A percentile compares a stretch with the other conserved stretches of the same genome.
These are phyloP conservation scores for Leptestheria dahalacensis DNA, from an alignment of 1,140 invertebrate species.

Conservation along the genomic window DNA sequence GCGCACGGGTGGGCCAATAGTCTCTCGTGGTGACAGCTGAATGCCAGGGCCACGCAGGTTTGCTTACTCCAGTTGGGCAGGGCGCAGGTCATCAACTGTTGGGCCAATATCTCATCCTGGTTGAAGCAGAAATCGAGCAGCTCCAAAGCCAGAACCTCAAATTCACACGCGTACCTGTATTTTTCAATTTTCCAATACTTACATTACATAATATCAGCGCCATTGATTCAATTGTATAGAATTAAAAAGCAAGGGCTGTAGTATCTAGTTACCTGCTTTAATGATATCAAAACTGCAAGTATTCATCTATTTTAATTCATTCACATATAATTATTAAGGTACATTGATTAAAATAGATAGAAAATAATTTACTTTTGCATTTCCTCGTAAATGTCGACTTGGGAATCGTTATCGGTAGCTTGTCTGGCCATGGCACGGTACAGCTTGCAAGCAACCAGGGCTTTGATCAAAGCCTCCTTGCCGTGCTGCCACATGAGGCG, in stretches of 20 bases:
- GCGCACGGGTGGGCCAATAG: constrained; percentile 43
- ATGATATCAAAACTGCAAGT: too few species aligned
- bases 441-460: constrained; percentile 82
- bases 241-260: too few species aligned
- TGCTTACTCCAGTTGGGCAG: constrained; percentile 41
- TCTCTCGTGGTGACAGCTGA: constrained; percentile 35
- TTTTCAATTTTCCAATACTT: too few species aligned
- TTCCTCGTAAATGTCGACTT: constrained; percentile 90
- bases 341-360: too few species aligned
- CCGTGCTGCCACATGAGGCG: constrained; percentile 94
- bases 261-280: too few species aligned
- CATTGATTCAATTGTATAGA: too few species aligned
- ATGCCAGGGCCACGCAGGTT: constrained; percentile 40
- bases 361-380: constrained; percentile 58
- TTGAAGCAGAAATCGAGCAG: constrained; percentile 41
- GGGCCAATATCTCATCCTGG: constrained; percentile 38
- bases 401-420: constrained; percentile 87
- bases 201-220: too few species aligned
- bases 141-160: constrained; percentile 27
- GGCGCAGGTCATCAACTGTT: constrained; percentile 41
- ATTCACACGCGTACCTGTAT: background rate
- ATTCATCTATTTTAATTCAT: too few species aligned
- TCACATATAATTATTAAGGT: too few species aligned
- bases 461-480: constrained; percentile 89
- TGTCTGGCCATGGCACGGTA: constrained; percentile 95